These are phyloP conservation scores for Rhinoraja longicauda DNA, from an alignment of 2,797 vertebrate genomes.

Conservation along the genomic window DNA sequence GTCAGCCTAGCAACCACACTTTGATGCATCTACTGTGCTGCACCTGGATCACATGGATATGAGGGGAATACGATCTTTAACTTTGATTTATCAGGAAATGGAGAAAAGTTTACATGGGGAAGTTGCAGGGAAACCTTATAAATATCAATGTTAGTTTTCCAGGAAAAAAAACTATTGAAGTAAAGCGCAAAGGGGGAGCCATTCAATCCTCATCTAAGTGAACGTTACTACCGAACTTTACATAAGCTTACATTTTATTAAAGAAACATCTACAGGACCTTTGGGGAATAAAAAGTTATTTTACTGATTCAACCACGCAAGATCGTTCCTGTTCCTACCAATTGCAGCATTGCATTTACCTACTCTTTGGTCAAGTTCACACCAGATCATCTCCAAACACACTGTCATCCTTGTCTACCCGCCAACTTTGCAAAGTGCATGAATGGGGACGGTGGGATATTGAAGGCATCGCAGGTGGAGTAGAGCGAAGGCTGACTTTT, in stretches of 20 bases:
- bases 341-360: neutral
- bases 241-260: neutral
- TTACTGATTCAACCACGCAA: neutral
- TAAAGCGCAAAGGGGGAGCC: neutral
- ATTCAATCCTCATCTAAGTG: neutral
- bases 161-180: neutral
- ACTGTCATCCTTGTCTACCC: neutral
- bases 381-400: neutral
- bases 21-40: neutral
- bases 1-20: constrained; percentile 19
- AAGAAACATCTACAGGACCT: neutral
- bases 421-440: neutral
- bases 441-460: neutral
- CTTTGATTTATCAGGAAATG: no score
- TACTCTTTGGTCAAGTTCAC: no score
- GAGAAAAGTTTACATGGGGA: neutral
- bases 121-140: neutral
- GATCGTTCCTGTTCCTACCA: neutral
- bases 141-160: neutral
- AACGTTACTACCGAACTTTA: neutral
- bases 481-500: constrained; percentile 48
- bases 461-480: constrained; percentile 46
- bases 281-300: neutral
- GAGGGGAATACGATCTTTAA: neutral
- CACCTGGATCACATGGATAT: neutral